Percentiles rank a stretch among this genome's conserved stretches.
phyloP scores from a whole-genome alignment of 2,113 vertebrate species.

The Microcebus tavaratra region DNA sequence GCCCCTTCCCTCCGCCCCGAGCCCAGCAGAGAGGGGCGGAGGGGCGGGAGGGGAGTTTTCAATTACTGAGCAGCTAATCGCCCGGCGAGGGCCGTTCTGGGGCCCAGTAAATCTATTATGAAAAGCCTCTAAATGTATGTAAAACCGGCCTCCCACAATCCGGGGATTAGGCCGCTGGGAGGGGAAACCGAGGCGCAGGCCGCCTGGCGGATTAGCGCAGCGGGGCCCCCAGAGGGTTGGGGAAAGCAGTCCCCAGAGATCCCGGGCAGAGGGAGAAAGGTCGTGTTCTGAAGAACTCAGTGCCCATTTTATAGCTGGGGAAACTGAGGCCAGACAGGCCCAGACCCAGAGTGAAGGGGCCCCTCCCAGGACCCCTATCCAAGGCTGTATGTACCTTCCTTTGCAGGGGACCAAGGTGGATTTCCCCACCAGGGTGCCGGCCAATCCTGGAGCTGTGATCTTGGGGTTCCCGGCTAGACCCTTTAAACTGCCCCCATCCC shows the following conservation, averaged over 20 bases:
- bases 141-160: slow-evolving; percentile 65
- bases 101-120: slow-evolving; percentile 63
- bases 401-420: no score
- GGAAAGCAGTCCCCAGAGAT: neutral
- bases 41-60: slow-evolving; percentile 8
- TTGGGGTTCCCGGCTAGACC: neutral
- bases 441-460: rapidly evolving
- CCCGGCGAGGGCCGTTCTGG: slow-evolving; percentile 36
- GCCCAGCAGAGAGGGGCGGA: rapidly evolving
- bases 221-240: neutral
- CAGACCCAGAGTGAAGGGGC: neutral
- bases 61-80: slow-evolving; percentile 61
- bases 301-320: neutral
- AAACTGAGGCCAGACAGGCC: slow-evolving; percentile 14
- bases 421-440: neutral
- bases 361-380: no score
- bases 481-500: no score
- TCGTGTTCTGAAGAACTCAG: neutral
- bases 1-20: neutral
- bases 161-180: slow-evolving; percentile 48
- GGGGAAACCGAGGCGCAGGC: slow-evolving; percentile 59
- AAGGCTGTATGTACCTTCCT: no score
- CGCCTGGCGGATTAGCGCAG: neutral
- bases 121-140: slow-evolving; percentile 74
- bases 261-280: neutral